phyloP scores from a whole-genome alignment of 2,113 vertebrate species.

The Lasiurus borealis region DNA sequence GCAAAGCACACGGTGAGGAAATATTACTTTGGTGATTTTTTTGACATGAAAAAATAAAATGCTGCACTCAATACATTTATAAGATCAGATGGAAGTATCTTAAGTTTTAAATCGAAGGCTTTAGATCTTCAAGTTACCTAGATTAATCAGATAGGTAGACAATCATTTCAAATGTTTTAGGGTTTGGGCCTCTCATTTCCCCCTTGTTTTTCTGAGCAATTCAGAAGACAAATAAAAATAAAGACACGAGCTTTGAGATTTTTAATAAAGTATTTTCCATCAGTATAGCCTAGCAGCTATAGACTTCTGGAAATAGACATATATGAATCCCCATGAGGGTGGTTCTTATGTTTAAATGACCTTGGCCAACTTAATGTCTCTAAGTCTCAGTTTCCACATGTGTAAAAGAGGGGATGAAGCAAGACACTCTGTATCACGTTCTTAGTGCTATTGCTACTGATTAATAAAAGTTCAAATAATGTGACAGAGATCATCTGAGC shows the following conservation, averaged over 20 bases:
- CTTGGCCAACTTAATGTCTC: background rate
- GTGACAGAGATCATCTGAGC: background rate
- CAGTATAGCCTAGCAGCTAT: background rate
- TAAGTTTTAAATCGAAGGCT: background rate
- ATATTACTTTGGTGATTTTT: background rate
- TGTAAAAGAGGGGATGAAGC: background rate
- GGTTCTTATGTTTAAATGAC: background rate
- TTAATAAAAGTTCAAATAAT: background rate
- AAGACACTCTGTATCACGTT: background rate
- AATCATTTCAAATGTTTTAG: constrained; percentile 1
- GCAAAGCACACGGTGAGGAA: background rate
- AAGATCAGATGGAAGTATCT: background rate
- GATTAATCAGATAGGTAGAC: background rate
- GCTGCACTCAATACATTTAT: background rate
- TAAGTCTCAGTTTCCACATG: background rate
- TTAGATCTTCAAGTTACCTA: background rate
- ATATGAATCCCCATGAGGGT: background rate
- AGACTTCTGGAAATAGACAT: background rate
- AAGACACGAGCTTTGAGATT: background rate
- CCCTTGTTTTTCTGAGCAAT: background rate
- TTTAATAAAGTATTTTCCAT: background rate
- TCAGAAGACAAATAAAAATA: constrained; percentile 49
- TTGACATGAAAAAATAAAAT: constrained; percentile 41
- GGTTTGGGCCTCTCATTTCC: background rate
- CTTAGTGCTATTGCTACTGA: background rate